phyloP scores from a whole-genome alignment of 2,113 vertebrate genomes.

The Hypocryptadius cinnamomeus region DNA sequence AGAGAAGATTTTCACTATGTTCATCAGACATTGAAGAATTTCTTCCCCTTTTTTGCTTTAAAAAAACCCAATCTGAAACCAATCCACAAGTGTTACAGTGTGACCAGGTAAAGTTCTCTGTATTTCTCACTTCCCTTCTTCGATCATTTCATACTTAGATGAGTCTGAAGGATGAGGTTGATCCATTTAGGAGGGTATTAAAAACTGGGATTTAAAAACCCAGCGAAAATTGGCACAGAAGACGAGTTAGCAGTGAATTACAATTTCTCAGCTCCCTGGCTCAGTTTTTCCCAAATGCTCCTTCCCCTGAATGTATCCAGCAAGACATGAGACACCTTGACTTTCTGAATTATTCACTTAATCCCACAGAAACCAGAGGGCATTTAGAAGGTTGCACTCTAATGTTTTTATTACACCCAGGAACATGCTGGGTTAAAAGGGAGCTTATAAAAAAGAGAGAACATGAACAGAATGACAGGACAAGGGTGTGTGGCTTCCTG shows the following conservation, averaged over 20 bases:
- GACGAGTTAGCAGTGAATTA: neutral
- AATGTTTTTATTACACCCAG: neutral
- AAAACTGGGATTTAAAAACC: neutral
- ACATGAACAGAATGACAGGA: neutral
- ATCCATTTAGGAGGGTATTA: neutral
- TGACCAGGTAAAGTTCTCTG: neutral
- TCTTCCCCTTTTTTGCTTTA: neutral
- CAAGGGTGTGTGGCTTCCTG: neutral
- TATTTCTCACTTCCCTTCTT: neutral
- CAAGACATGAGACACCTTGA: neutral
- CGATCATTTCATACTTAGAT: neutral
- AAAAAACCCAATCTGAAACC: neutral
- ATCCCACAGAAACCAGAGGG: neutral
- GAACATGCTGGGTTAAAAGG: neutral
- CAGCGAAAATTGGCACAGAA: neutral
- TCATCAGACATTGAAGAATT: neutral
- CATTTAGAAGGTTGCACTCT: neutral
- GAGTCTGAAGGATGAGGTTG: neutral
- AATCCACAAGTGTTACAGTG: neutral
- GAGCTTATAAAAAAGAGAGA: neutral
- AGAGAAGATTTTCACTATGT: neutral
- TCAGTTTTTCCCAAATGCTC: neutral
- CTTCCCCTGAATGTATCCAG: neutral
- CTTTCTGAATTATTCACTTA: neutral
- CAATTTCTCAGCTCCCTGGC: neutral